Percentiles rank a stretch among this genome's conserved stretches.
Conservation (phyloP, 2,888 invertebrate species). For the Xylophagus ater region DNA sequence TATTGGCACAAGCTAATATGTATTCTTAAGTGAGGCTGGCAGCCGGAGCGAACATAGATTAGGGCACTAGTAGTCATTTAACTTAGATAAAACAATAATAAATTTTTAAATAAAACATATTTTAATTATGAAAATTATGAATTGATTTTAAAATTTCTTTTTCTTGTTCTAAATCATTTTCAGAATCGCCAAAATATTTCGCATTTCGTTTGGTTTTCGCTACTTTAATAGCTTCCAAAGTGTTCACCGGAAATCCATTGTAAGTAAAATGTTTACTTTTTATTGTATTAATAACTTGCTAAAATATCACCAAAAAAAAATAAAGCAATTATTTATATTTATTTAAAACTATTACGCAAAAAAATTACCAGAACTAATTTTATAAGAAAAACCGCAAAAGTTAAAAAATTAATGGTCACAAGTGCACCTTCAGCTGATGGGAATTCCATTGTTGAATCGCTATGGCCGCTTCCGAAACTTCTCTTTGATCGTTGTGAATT, state of each 20-base stretch:
- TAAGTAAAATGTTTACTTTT: conserved; percentile 45
- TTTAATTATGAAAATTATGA: no score
- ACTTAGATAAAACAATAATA: no score
- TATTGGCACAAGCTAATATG: no score
- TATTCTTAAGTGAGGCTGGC: no score
- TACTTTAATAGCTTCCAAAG: conserved; percentile 22
- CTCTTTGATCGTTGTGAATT: conserved; percentile 24
- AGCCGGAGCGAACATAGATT: no score
- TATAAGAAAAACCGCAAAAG: conserved; percentile 74
- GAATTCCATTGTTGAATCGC: conserved; percentile 55
- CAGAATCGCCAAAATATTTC: conserved; percentile 1
- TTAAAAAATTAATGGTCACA: conserved; percentile 73
- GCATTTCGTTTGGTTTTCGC: conserved; percentile 23
- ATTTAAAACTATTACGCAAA: neutral
- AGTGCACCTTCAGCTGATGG: conserved; percentile 71
- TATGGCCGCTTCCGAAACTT: no score
- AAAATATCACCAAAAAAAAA: conserved; percentile 27
- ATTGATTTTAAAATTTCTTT: conserved; percentile 11
- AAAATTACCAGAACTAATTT: conserved; percentile 63
- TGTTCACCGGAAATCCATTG: conserved; percentile 26
- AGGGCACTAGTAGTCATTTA: no score
- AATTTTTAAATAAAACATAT: no score
- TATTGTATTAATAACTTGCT: conserved; percentile 57
- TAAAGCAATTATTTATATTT: conserved; percentile 7
- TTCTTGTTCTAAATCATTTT: conserved; percentile 4